Evolutionary conservation across 2,113 vertebrate species (phyloP), one percentile per base, ranked within the genome.

Genomic region (Labrus mixtus): DNA sequence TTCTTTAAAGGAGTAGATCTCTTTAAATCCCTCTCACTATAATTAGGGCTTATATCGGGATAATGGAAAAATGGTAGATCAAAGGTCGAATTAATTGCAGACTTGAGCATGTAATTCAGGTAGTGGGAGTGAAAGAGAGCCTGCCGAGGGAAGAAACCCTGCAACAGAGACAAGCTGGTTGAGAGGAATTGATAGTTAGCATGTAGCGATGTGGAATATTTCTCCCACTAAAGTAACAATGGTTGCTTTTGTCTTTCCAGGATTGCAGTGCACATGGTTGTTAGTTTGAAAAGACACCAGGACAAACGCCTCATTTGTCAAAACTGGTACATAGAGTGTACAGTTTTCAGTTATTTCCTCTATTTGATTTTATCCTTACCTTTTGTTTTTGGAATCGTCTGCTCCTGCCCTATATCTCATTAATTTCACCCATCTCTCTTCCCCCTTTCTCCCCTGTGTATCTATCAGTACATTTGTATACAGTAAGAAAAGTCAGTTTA

Each of bases 21-120:
- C 76, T 85, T 89, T 82, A 89, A 92, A 93, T 87, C 87, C 83
- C 76, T 81, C 83, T 88, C 79, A 73, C 85, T 86, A 82, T 91
- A 91, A 93, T 93, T 92, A 90, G 81, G 84, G 90, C 81, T 92
- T 92, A 89, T 73, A 82, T 77, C 16, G 39, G 78, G 88, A 90
- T 89, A 91, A 89, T 80, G 70, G 77, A 59, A 85, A 85, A 91
- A 84, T 71, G 82, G 75, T 79, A 84, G 91, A 87, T 91, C 90
- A 91, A 78, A 92, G 74, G 82, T 86, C 79, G 82, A 90, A 90
- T 90, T 89, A 85, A 87, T 83, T 89, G 83, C 75, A 79, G 86
- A 62, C 60, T 78, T 82, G 54, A 80, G 76, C 57, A 46, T 85
- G 75, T 83, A 73, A 91, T 83, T 82, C 69, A 78, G 64, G 83